Base-by-base conservation (phyloP, 2,797 vertebrate genomes). In the Gila robusta region DNA sequence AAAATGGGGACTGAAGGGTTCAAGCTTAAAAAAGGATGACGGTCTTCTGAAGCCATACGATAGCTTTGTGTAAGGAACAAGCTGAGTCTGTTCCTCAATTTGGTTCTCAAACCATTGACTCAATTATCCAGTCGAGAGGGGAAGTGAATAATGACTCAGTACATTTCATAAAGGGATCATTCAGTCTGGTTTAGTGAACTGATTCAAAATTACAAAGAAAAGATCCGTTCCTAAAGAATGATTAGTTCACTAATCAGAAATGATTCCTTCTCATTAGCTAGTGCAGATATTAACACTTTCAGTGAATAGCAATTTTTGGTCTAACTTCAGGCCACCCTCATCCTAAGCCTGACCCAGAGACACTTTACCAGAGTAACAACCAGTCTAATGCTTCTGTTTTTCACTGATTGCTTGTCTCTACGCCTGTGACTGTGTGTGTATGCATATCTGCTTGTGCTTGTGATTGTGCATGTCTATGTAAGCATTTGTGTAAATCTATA, bases 401-500 rank as follows among this genome's bases (percentile, higher is more conserved):
- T 83, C 71, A 35, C 59, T 47, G 17, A 39, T 78, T 41, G 19
- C 73, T 77, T 69, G 28, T 69, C 35, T 82, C 52, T 12, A 72
- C 8, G 16, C 49, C 11, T 21, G 47, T 39, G 47, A 71, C 32
- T 3, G 28, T 83, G 19, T 17, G 23, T 62, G 37, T 8, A 14
- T 73, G 26, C n/a, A 28, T 56, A 41, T 16, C 41, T 71, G 28
- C 77, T 49, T 84, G 54, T 80, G 32, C 77, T 49, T 84, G 54
- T 80, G 32, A 72, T 49, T 79, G 54, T 85, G 69, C 88, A 79
- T 74, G 80, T 84, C 8, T 85, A 28, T 87, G n/a, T 71, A 77
- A 89, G 88, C 90, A 35, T 92, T 70, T 92, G 17, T 69, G 9
- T 88, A 37, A 35, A 37, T 69, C 71, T 71, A 52, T n/a, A 32